Conservation (phyloP, 2,888 invertebrate genomes). For the Calameuta filiformis region DNA sequence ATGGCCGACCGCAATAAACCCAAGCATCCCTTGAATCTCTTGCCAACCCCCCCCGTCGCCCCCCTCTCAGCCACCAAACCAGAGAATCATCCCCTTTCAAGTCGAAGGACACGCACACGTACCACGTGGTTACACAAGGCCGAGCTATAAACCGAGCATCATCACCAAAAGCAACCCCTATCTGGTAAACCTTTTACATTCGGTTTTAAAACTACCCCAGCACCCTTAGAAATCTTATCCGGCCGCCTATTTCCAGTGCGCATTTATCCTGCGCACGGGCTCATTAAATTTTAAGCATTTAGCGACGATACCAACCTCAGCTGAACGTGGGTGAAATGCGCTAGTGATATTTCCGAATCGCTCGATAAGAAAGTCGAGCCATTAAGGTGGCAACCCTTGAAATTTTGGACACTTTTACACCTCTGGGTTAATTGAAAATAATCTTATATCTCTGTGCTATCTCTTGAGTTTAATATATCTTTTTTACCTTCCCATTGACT, state of each 20-base stretch:
- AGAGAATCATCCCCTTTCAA: neutral
- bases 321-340: neutral
- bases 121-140: neutral
- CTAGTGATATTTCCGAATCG: neutral
- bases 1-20: slow-evolving; percentile 23
- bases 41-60: neutral
- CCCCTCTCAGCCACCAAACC: neutral
- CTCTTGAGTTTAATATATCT: no score
- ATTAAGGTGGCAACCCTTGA: no score
- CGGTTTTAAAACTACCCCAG: no score
- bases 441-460: no score
- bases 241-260: no score
- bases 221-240: neutral
- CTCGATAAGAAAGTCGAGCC: neutral
- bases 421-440: neutral
- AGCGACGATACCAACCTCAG: neutral
- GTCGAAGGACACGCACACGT: neutral
- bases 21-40: slow-evolving; percentile 11
- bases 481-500: no score
- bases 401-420: neutral
- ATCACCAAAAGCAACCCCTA: no score
- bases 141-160: no score
- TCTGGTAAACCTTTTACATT: neutral
- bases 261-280: no score
- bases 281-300: neutral